phyloP scores from a whole-genome alignment of 2,888 invertebrate species.

The Apamea sordens region DNA sequence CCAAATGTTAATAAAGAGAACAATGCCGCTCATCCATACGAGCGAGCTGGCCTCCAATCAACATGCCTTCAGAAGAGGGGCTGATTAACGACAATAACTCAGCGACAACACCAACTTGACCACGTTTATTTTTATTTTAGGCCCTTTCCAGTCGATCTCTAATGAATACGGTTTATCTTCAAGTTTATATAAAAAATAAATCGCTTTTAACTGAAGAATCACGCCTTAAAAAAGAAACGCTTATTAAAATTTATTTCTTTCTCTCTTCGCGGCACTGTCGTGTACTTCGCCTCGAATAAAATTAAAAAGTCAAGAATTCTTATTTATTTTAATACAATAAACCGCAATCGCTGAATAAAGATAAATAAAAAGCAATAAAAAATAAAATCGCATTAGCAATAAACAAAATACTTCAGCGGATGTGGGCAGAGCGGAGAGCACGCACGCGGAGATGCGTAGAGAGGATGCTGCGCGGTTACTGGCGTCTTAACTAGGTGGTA shows the following conservation, averaged over 20 bases:
- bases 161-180: slow-evolving; percentile 90
- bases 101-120: slow-evolving; percentile 86
- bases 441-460: slow-evolving; percentile 82
- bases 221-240: slow-evolving; percentile 90
- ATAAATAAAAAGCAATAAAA: slow-evolving; percentile 91
- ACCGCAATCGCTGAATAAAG: slow-evolving; percentile 91
- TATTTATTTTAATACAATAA: slow-evolving; percentile 91
- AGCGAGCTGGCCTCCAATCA: slow-evolving; percentile 80
- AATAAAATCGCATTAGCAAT: slow-evolving; percentile 91
- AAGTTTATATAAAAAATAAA: slow-evolving; percentile 90
- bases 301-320: slow-evolving; percentile 91
- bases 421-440: slow-evolving; percentile 87
- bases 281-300: slow-evolving; percentile 89
- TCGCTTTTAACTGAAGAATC: slow-evolving; percentile 90
- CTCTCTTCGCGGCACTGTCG: slow-evolving; percentile 88
- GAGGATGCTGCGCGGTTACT: slow-evolving; percentile 62
- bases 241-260: slow-evolving; percentile 91
- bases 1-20: slow-evolving; percentile 82
- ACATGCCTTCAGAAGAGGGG: slow-evolving; percentile 82
- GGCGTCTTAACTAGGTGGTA: slow-evolving; percentile 22
- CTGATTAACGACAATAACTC: slow-evolving; percentile 90
- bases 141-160: slow-evolving; percentile 89
- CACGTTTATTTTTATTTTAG: slow-evolving; percentile 88
- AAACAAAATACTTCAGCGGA: slow-evolving; percentile 91
- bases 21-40: slow-evolving; percentile 76